phyloP scores from a whole-genome alignment of 2,113 vertebrate species.

The Amblyornis subalaris region DNA sequence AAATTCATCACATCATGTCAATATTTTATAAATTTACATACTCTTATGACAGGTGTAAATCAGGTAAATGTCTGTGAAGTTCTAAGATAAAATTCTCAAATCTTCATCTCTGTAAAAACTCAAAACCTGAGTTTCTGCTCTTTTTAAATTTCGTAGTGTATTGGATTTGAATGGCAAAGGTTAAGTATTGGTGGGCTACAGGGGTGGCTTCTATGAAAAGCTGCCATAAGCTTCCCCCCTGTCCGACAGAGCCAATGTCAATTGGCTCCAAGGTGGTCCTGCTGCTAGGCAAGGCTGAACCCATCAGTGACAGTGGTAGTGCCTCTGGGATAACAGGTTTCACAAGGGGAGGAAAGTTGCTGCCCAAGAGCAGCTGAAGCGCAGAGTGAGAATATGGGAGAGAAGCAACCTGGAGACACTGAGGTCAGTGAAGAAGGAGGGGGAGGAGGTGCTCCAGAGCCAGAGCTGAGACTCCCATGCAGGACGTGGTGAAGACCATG shows the following conservation, averaged over 20 bases:
- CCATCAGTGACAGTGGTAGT: rapidly evolving
- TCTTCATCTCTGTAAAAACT: not conserved
- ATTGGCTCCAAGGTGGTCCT: rapidly evolving
- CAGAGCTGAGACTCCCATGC: not conserved
- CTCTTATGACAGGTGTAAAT: not conserved
- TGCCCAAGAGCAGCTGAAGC: not conserved
- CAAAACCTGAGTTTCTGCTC: not conserved
- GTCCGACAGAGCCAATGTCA: rapidly evolving
- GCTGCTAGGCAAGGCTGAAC: rapidly evolving
- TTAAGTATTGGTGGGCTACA: not conserved
- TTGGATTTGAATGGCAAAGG: not conserved
- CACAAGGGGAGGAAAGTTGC: not conserved
- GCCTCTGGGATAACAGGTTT: not conserved
- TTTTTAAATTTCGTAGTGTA: not conserved
- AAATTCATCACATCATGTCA: not conserved
- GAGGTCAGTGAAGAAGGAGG: not conserved
- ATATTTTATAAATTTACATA: not conserved
- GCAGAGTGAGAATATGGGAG: not conserved
- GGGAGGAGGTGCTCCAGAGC: rapidly evolving
- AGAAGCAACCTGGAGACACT: not conserved
- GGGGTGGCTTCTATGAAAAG: not conserved
- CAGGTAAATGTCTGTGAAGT: not conserved
- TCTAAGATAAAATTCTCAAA: not conserved
- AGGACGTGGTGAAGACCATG: rapidly evolving
- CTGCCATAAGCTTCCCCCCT: not conserved